Base-by-base conservation (phyloP, 2,113 vertebrate genomes). In the Ondatra zibethicus region DNA sequence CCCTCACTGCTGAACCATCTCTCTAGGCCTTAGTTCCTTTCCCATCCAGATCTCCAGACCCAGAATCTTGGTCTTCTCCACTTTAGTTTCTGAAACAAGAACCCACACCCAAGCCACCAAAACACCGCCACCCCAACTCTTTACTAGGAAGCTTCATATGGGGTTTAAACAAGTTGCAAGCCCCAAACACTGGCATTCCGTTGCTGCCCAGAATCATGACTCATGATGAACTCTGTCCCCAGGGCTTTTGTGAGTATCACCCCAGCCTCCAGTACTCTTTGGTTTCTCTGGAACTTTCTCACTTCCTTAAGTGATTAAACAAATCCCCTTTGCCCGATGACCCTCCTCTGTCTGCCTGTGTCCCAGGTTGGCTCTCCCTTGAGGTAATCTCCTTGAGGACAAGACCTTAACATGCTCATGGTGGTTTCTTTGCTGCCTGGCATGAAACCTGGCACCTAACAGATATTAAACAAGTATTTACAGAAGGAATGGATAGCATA, bases 391-490 rank as follows among this genome's bases (percentile, higher is more conserved):
- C 80, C 65, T 92, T 39, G 33, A 89, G 66, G 47, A 93, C 61
- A 92, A 95, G 58, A 75, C 47, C 58, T 87, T 75, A 93, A 65
- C 82, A 45, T 65, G 61, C 68, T 70, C 25, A 10, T 33, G 72
- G 68, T 89, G 73, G 4, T 58, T 39, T 89, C 75, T 94, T 75
- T 95, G 75, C 80, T 65, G 45, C 50, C 36, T 86, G 66, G 39
- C n/a, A 52, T 91, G 75, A 95, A 95, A 29, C 66, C 81, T 93
- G 77, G 58, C 45, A 91, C 23, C 58, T 91, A 81, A 27, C 68
- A 89, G 86, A 52, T 94, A 84, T 88, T 90, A 93, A 91, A 70
- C 85, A 94, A 85, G 16, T 86, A 82, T 91, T 91, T 95, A 45
- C 31, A 45, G 72, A 95, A 92, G 82, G 91, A 88, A 65, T 61